phyloP scores from a whole-genome alignment of 2,113 vertebrate species.

The Ophthalmolycus amberensis region DNA sequence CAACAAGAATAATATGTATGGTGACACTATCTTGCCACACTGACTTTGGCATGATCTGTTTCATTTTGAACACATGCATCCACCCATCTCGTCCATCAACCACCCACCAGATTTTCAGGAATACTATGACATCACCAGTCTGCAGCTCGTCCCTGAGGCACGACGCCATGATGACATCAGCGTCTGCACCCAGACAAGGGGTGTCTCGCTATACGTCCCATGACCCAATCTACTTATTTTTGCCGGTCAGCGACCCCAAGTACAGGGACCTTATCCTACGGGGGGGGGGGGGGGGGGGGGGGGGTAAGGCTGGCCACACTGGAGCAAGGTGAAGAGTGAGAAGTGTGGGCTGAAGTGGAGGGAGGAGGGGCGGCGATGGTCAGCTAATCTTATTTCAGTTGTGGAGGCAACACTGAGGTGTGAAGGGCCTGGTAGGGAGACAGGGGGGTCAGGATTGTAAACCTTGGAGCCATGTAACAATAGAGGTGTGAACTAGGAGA shows the following conservation, averaged over 20 bases:
- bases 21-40: not conserved
- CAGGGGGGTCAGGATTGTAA: constrained; percentile 57
- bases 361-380: not conserved
- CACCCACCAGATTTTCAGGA: constrained; percentile 27
- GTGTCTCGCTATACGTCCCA: constrained; percentile 40
- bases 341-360: constrained; percentile 11
- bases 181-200: constrained; percentile 50
- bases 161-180: constrained; percentile 70
- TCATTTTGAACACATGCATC: constrained; percentile 17
- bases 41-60: not conserved
- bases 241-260: constrained; percentile 39
- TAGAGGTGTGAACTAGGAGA: constrained; percentile 61
- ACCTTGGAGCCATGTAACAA: constrained; percentile 62
- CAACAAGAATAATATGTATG: not conserved
- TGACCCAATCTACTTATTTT: constrained; percentile 47
- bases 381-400: constrained; percentile 54
- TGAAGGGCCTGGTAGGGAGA: constrained; percentile 65
- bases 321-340: constrained; percentile 30
- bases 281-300: not conserved
- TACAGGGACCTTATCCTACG: constrained; percentile 43
- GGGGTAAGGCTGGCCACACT: constrained; percentile 22
- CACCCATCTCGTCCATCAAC: not conserved
- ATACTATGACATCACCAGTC: constrained; percentile 70
- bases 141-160: constrained; percentile 46
- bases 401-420: constrained; percentile 67